Conservation (phyloP, 2,113 vertebrate species). For the Pelobates fuscus region DNA sequence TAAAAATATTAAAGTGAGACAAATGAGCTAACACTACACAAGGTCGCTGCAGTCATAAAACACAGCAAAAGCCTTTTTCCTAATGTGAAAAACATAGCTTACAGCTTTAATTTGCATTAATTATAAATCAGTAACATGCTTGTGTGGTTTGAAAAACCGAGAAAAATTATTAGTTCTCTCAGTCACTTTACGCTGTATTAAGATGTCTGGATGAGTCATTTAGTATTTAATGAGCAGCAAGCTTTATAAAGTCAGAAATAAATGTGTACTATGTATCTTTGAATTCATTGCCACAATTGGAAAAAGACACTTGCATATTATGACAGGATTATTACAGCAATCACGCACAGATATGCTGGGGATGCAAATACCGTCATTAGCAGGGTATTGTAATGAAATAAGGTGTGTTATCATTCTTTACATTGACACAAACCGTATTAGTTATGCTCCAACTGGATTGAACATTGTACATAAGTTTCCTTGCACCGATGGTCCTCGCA, state of each 20-base stretch:
- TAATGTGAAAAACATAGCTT: constrained; percentile 89
- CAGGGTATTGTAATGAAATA: constrained; percentile 85
- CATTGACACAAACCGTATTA: constrained; percentile 80
- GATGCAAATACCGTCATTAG: constrained; percentile 95
- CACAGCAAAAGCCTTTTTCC: constrained; percentile 79
- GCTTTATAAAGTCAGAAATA: constrained; percentile 94
- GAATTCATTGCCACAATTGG: constrained; percentile 86
- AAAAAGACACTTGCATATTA: constrained; percentile 86
- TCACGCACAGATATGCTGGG: constrained; percentile 88
- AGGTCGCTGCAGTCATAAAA: constrained; percentile 86
- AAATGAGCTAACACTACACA: constrained; percentile 85
- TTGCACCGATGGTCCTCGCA: constrained; percentile 71
- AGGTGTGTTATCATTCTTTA: constrained; percentile 81
- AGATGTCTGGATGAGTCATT: constrained; percentile 96
- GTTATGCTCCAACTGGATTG: constrained; percentile 78
- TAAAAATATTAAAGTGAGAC: constrained; percentile 90
- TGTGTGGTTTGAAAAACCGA: constrained; percentile 86
- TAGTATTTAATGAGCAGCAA: constrained; percentile 94
- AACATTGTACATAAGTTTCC: constrained; percentile 72
- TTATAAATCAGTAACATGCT: constrained; percentile 93
- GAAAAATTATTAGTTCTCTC: constrained; percentile 90
- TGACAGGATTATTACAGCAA: constrained; percentile 89
- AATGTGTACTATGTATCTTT: constrained; percentile 89
- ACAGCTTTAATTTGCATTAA: constrained; percentile 92
- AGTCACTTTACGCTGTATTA: constrained; percentile 93